A percentile compares a stretch with the other conserved stretches of the same genome.
Conservation (phyloP, 64 coral and sea anemone genomes). For the Pachyseris speciosa region DNA sequence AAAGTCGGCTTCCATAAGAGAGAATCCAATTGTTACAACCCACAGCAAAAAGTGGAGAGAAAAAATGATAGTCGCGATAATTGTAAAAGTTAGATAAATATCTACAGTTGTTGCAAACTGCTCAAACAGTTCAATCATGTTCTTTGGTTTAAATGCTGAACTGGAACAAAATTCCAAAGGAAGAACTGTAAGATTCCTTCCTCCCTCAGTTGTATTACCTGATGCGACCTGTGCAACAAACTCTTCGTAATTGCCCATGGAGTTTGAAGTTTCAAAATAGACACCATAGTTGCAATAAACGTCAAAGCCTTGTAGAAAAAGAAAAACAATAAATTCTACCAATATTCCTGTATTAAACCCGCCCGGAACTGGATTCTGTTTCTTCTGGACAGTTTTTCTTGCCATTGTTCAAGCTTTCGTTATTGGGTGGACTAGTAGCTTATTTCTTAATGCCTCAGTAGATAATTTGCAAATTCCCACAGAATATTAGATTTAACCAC, state of each 20-base stretch:
- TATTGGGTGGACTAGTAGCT: neutral
- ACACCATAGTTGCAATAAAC: slow-evolving; percentile 64
- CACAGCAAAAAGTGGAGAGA: slow-evolving; percentile 87
- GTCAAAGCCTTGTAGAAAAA: slow-evolving; percentile 88
- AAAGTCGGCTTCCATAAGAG: slow-evolving; percentile 79
- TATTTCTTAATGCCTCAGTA: neutral
- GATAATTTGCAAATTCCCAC: neutral
- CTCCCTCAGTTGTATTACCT: neutral
- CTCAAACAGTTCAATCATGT: slow-evolving; percentile 49
- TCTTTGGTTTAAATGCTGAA: slow-evolving; percentile 62
- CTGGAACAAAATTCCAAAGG: slow-evolving; percentile 65
- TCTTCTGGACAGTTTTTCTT: slow-evolving; percentile 64
- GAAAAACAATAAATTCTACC: slow-evolving; percentile 87
- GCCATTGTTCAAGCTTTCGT: slow-evolving; percentile 40
- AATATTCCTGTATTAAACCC: slow-evolving; percentile 88
- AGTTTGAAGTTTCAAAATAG: slow-evolving; percentile 55
- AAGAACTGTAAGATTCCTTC: neutral
- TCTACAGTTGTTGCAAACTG: slow-evolving; percentile 40
- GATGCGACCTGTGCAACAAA: neutral
- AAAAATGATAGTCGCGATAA: slow-evolving; percentile 75
- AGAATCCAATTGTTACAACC: slow-evolving; percentile 75
- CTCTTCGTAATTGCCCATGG: slow-evolving; percentile 25
- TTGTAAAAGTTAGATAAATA: slow-evolving; percentile 75
- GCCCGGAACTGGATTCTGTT: slow-evolving; percentile 66
- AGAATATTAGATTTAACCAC: slow-evolving; percentile 3